These are phyloP conservation scores for Pangasius larnaudii DNA, from an alignment of 2,797 vertebrate species.

Conservation along the genomic window DNA sequence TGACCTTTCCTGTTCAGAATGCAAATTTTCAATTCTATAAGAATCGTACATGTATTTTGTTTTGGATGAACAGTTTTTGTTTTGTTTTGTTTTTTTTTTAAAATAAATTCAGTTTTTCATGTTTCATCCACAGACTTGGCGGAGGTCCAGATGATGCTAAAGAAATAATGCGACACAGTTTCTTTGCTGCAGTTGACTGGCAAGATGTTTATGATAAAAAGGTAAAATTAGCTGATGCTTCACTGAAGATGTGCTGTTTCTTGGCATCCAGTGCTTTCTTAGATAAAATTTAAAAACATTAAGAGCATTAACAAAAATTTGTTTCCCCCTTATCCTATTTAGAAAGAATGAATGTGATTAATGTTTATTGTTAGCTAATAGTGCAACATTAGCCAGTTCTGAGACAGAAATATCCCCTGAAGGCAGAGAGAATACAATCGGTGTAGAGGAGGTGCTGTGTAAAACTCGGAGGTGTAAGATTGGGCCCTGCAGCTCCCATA, in stretches of 20 bases:
- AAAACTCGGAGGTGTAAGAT: constrained; percentile 61
- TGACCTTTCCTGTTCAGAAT: not conserved
- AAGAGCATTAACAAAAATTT: not conserved
- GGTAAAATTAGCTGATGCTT: constrained; percentile 72
- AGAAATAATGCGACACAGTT: constrained; percentile 98
- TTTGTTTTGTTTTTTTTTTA: not conserved
- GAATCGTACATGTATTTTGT: too few relatives aligned
- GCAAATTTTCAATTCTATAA: not conserved
- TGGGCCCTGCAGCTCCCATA: constrained; percentile 58
- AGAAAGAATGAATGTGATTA: not conserved
- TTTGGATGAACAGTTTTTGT: not conserved
- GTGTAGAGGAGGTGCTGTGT: constrained; percentile 44
- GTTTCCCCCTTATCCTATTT: not conserved
- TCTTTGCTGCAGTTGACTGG: constrained; percentile 94
- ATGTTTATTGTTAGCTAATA: constrained; percentile 12
- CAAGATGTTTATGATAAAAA: constrained; percentile 98
- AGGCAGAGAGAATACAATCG: constrained; percentile 33
- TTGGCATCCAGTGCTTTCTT: not conserved
- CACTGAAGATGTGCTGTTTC: not conserved
- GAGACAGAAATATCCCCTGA: constrained; percentile 10
- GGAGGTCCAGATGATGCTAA: constrained; percentile 97
- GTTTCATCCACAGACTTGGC: constrained; percentile 79
- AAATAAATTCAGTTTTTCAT: constrained; percentile 23
- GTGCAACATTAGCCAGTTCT: not conserved
- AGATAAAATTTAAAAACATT: not conserved